Evolutionary conservation across 2,113 vertebrate species (phyloP).

Genomic region (Salvator merianae): DNA sequence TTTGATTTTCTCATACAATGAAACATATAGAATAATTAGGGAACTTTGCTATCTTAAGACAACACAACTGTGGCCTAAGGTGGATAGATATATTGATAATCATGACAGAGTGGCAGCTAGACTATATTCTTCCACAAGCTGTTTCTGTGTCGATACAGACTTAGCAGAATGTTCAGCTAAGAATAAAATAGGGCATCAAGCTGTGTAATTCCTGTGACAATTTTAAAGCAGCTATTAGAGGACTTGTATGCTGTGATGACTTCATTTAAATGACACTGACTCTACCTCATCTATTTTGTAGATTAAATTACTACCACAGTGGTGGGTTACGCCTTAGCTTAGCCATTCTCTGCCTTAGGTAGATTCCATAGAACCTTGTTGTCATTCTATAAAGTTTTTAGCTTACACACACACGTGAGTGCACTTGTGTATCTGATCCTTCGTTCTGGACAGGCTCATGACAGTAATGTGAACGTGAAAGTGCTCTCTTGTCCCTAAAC

Average conservation of each 20-base stretch:
- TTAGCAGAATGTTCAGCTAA: not conserved
- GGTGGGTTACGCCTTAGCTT: not conserved
- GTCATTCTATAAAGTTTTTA: not conserved
- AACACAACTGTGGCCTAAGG: not conserved
- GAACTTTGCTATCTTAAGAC: not conserved
- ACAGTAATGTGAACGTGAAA: not conserved
- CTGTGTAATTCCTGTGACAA: too few species aligned
- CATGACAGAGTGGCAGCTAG: not conserved
- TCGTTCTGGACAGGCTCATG: not conserved
- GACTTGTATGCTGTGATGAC: not conserved
- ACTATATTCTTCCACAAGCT: not conserved
- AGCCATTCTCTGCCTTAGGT: not conserved
- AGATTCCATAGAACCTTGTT: not conserved
- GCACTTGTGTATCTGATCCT: not conserved
- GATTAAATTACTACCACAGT: not conserved
- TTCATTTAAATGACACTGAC: not conserved
- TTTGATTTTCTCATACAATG: not conserved
- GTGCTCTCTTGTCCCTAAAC: not conserved
- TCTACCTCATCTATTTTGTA: not conserved
- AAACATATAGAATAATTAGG: not conserved
- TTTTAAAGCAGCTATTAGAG: not conserved
- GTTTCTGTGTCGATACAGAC: not conserved
- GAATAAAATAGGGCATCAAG: not conserved
- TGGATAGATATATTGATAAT: not conserved
- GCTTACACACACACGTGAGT: not conserved